Conservation (phyloP, 2,888 invertebrate genomes). For the Abrostola triplasia region DNA sequence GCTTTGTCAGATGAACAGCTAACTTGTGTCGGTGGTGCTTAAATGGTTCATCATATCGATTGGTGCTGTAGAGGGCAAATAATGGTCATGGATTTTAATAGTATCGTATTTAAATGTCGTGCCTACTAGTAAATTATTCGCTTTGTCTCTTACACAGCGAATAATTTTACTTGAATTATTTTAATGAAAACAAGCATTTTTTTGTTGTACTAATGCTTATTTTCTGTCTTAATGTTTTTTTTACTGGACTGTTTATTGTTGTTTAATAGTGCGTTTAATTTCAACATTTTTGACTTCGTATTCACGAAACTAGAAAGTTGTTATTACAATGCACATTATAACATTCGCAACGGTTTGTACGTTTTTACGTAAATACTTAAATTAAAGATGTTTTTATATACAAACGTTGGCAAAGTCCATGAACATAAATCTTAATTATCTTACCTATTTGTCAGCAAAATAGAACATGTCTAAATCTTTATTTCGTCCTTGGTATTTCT, state of each 20-base stretch:
- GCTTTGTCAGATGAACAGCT: too few species aligned
- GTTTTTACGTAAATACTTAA: slow-evolving; percentile 6
- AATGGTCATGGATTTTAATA: too few species aligned
- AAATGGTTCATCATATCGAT: too few species aligned
- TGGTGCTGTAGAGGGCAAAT: too few species aligned
- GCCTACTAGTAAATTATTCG: too few species aligned
- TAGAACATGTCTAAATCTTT: neutral
- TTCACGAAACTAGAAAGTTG: slow-evolving; percentile 32
- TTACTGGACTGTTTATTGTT: neutral
- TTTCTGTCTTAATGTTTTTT: slow-evolving; percentile 3
- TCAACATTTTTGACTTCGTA: neutral
- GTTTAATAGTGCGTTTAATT: neutral
- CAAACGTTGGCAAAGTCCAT: neutral
- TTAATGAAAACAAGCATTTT: too few species aligned
- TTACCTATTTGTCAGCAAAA: slow-evolving; percentile 12
- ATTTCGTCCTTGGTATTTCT: slow-evolving; percentile 31
- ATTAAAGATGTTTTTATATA: neutral
- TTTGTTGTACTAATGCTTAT: slow-evolving; percentile 8
- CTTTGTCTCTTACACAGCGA: too few species aligned
- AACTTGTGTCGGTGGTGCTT: too few species aligned
- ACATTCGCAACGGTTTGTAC: slow-evolving; percentile 12
- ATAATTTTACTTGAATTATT: too few species aligned
- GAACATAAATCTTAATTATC: slow-evolving; percentile 21
- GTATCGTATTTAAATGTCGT: too few species aligned
- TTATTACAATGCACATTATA: slow-evolving; percentile 15